phyloP scores from a whole-genome alignment of 1,140 invertebrate genomes.

The Muscidifurax raptorellus region DNA sequence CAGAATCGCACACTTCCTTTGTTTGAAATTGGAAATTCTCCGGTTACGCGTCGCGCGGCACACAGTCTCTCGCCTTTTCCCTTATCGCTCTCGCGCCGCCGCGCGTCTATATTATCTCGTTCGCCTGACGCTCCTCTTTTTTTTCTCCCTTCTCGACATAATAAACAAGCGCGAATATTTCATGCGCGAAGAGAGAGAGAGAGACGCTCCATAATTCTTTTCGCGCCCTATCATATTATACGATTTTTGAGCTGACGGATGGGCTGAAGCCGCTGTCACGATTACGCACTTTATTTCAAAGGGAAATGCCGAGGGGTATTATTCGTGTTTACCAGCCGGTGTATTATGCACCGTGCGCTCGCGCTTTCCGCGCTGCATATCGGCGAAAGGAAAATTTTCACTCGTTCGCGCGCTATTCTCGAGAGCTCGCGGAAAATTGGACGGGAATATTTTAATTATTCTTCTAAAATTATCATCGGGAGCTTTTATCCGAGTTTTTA shows the following conservation, averaged over 20 bases:
- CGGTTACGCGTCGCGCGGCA: conserved; percentile 7
- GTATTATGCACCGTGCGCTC: neutral
- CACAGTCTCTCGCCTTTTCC: neutral
- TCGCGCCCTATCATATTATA: neutral
- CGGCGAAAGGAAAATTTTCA: neutral
- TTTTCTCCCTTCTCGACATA: neutral
- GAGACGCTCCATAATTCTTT: neutral
- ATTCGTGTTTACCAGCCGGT: neutral
- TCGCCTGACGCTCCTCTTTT: neutral
- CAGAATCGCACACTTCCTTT: neutral
- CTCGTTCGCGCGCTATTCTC: neutral
- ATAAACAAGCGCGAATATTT: conserved; percentile 35
- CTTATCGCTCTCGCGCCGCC: neutral
- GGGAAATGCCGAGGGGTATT: conserved; percentile 25
- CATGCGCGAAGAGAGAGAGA: neutral
- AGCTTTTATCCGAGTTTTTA: neutral
- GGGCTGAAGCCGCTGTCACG: conserved; percentile 15
- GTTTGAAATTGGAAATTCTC: conserved; percentile 50
- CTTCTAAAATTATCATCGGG: neutral
- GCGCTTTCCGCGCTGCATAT: neutral
- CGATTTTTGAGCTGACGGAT: neutral
- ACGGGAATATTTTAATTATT: neutral
- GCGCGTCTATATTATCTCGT: neutral
- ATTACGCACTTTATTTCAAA: conserved; percentile 32
- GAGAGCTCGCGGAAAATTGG: neutral